These are phyloP conservation scores for Mormyrops boulengeri DNA, from an alignment of 2,797 vertebrate species.

Conservation along the genomic window DNA sequence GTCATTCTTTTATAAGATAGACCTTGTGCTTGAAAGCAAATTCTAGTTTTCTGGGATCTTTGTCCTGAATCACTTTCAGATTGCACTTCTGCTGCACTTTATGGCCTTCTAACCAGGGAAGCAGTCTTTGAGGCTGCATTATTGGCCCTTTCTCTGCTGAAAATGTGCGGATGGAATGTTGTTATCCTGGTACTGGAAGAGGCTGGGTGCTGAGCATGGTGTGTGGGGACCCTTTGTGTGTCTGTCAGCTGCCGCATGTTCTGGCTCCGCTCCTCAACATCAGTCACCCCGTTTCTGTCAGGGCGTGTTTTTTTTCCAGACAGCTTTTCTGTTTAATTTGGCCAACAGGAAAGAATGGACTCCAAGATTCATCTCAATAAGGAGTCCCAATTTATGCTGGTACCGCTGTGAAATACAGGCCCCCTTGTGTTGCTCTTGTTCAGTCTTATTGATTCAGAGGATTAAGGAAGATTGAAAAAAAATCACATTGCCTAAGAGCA, in stretches of 20 bases:
- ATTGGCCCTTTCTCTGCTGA: not conserved
- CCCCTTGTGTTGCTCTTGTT: not conserved
- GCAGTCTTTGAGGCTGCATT: not conserved
- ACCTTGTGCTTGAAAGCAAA: constrained; percentile 27
- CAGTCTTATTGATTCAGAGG: not conserved
- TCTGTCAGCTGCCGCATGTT: not conserved
- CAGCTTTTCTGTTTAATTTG: not conserved
- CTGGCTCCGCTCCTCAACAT: not conserved
- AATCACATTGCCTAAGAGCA: not conserved
- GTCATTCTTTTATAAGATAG: not conserved
- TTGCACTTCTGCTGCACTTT: not conserved
- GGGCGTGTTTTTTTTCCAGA: not conserved
- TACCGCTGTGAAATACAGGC: not conserved
- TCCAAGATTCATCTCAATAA: not conserved
- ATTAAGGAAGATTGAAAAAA: not conserved
- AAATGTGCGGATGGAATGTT: not conserved
- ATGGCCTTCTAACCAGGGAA: not conserved
- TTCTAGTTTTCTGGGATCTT: not conserved
- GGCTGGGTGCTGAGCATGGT: not conserved
- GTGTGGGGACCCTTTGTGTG: not conserved
- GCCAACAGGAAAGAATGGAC: not conserved
- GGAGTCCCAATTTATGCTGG: not conserved
- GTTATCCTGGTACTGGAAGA: not conserved
- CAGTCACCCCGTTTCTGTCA: not conserved
- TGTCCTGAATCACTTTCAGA: constrained; percentile 10